Base-by-base conservation (phyloP, 1,140 invertebrate genomes). In the Brachionus angularis region DNA sequence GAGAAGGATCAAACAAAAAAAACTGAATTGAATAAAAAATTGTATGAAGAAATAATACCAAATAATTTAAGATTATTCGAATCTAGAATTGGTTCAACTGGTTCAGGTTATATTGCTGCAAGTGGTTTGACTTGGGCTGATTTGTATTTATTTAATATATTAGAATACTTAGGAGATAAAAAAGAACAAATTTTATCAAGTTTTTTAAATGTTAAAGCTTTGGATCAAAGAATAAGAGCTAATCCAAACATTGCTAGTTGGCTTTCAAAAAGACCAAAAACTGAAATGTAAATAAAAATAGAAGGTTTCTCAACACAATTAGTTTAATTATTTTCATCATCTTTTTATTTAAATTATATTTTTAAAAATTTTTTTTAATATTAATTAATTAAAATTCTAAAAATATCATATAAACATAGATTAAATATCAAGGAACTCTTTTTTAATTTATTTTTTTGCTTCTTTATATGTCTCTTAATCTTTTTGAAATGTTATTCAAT, bases 1-100 rank as follows among this genome's bases (percentile, higher is more conserved):
- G 62, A 67, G 23, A 29, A 47, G n/a, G 62, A 67, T 50, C 29
- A 46, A 34, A 21, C 29, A 12, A 67, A 67, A 18, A 31, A 47
- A 23, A 16, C 46, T 12, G 62, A 67, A 23, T 23, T 67, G 2
- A 31, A n/a, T 12, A 10, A 50, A 67, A 34, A 67, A 21, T 36
- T 67, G 14, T 23, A 50, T 14, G 29, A 46, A 2, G 27, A 50
- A 47, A 34, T 67, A 5, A 23, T 67, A 0, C 62, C 62, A 46
- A 10, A 27, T 31, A n/a, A 67, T 67, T 25, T 42, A 16, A 10
- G 16, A 16, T 10, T 16, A 16, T 10, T 16, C 39, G 39, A 42
- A 16, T 16, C 10, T 42, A 10, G 39, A 42, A 42, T 42, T 16
- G 39, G 16, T 10, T 16, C 10, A 16, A 42, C 10, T 16, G 39